Evolutionary conservation across 2,113 vertebrate genomes (phyloP).

Genomic region (Salminus brasiliensis): DNA sequence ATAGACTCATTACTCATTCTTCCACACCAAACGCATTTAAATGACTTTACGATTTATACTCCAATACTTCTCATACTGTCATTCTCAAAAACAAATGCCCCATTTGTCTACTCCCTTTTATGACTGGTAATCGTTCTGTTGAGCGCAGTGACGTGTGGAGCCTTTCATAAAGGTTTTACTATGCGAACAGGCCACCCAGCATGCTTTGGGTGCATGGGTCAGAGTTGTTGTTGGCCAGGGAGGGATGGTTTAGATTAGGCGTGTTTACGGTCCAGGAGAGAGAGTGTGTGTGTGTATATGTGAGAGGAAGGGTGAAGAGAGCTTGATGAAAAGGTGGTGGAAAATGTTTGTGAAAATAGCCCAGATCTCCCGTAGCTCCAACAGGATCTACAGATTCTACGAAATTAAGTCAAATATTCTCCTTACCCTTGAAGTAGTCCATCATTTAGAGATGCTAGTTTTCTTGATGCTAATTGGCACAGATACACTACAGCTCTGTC

Average conservation of each 20-base stretch:
- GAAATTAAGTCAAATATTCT: background rate
- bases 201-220: conserved; percentile 17
- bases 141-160: conserved; percentile 44
- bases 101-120: conserved; percentile 46
- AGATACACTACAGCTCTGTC: no score
- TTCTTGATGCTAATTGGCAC: no score
- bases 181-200: conserved; percentile 53
- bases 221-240: conserved; percentile 41
- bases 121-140: background rate
- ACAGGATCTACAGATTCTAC: background rate
- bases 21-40: background rate
- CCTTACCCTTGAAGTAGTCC: background rate
- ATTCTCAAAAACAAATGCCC: background rate
- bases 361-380: background rate
- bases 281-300: conserved; percentile 23
- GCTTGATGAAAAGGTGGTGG: background rate
- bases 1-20: background rate
- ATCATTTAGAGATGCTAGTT: no score
- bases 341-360: background rate
- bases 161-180: conserved; percentile 43
- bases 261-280: conserved; percentile 44
- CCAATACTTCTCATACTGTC: background rate
- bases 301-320: conserved; percentile 5
- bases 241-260: conserved; percentile 43
- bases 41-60: background rate